These are phyloP conservation scores for Isoperla grammatica DNA, from an alignment of 2,888 invertebrate genomes.

Conservation along the genomic window DNA sequence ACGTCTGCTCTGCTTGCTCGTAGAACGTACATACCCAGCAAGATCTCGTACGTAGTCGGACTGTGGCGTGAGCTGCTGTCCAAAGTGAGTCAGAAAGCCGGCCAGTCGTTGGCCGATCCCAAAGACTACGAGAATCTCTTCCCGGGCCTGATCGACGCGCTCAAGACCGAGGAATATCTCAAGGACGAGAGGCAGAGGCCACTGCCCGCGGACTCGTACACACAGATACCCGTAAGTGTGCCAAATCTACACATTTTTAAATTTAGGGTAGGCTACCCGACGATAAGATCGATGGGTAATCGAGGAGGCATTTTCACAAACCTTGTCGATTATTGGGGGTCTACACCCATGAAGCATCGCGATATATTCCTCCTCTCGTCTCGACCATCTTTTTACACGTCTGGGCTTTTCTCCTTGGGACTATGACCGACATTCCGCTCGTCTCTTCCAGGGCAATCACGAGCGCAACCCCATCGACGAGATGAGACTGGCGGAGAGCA, in stretches of 20 bases:
- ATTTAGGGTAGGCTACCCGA: no score
- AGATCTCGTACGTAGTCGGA: slow-evolving; percentile 78
- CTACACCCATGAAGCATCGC: no score
- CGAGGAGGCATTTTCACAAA: no score
- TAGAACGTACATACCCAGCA: slow-evolving; percentile 90
- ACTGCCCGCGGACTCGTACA: slow-evolving; percentile 56
- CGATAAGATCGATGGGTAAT: no score
- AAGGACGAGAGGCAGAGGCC: slow-evolving; percentile 44
- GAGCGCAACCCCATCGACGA: slow-evolving; percentile 67
- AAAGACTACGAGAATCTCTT: slow-evolving; percentile 94
- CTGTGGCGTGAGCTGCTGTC: slow-evolving; percentile 81
- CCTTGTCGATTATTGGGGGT: no score
- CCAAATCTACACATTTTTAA: not conserved
- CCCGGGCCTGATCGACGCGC: slow-evolving; percentile 68
- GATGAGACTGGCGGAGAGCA: slow-evolving; percentile 56
- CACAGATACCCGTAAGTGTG: slow-evolving; percentile 43
- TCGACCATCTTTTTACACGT: not conserved
- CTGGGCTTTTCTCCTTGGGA: not conserved
- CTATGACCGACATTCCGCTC: not conserved
- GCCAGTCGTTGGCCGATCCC: slow-evolving; percentile 93
- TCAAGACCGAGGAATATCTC: slow-evolving; percentile 65
- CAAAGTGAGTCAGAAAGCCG: slow-evolving; percentile 80
- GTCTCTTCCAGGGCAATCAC: slow-evolving; percentile 49
- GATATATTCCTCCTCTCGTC: no score
- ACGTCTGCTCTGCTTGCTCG: slow-evolving; percentile 22